Evolutionary conservation across 2,113 vertebrate genomes (phyloP).

Genomic region (Prionailurus viverrinus): DNA sequence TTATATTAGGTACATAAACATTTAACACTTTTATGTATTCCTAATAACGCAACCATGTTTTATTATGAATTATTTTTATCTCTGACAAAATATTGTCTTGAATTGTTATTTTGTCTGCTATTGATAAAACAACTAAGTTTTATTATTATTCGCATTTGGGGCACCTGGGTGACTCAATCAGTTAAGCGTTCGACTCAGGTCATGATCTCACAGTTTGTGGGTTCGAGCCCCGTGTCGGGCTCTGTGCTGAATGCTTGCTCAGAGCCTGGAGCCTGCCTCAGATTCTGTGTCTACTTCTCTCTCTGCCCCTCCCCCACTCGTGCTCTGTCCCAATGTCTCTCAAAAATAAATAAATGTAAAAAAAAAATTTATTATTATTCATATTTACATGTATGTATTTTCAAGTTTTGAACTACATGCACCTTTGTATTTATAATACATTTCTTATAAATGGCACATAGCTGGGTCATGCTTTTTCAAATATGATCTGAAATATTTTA

Average conservation of each 20-base stretch:
- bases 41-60: neutral
- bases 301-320: too few species aligned
- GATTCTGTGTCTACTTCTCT: too few species aligned
- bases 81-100: neutral
- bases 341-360: too few species aligned
- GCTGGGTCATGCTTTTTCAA: neutral
- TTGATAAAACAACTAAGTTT: neutral
- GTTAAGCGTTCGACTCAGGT: too few species aligned
- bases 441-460: neutral
- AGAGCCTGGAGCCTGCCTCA: too few species aligned
- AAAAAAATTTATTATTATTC: too few species aligned
- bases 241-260: too few species aligned
- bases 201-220: too few species aligned
- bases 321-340: too few species aligned
- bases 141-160: neutral
- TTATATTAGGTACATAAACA: neutral
- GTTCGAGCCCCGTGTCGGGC: too few species aligned
- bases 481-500: neutral
- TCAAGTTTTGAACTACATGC: neutral
- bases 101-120: neutral
- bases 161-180: too few species aligned
- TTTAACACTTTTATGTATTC: neutral
- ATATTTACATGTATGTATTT: neutral
- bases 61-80: neutral
- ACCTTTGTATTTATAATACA: neutral